Conservation (phyloP, 2,797 vertebrate genomes). For the Saxicola maurus region DNA sequence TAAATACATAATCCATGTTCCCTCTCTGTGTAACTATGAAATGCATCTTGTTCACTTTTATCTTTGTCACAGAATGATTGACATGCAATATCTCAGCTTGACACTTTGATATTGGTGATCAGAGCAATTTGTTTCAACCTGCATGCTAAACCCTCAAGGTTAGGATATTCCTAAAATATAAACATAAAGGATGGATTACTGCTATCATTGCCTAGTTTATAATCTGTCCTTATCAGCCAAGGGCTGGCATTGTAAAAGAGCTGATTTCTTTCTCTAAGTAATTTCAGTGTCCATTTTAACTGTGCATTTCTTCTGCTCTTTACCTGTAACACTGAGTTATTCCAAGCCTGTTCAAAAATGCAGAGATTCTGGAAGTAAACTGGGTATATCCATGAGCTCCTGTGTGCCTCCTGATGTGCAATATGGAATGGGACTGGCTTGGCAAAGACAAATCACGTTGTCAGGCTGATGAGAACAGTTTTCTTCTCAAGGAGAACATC, state of each 20-base stretch:
- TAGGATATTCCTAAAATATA: constrained; percentile 33
- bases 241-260: not conserved
- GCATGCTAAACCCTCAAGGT: constrained; percentile 38
- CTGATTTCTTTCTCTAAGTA: not conserved
- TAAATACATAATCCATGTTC: constrained; percentile 36
- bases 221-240: not conserved
- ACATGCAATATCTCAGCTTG: constrained; percentile 47
- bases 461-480: not conserved
- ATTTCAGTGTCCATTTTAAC: not conserved
- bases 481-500: not conserved
- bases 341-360: not conserved
- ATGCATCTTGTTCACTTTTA: constrained; percentile 35
- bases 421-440: not conserved
- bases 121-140: constrained; percentile 45
- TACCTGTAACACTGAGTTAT: not conserved
- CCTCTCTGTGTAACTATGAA: constrained; percentile 2
- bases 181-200: constrained; percentile 19
- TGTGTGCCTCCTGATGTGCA: not conserved
- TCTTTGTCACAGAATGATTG: constrained; percentile 49
- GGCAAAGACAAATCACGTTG: not conserved
- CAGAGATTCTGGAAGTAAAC: not conserved
- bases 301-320: not conserved
- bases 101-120: constrained; percentile 56
- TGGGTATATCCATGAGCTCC: not conserved
- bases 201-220: not conserved